Evolutionary conservation across 2,113 vertebrate species (phyloP), one percentile per base, ranked within the genome.

Genomic region (Lepisosteus osseus): DNA sequence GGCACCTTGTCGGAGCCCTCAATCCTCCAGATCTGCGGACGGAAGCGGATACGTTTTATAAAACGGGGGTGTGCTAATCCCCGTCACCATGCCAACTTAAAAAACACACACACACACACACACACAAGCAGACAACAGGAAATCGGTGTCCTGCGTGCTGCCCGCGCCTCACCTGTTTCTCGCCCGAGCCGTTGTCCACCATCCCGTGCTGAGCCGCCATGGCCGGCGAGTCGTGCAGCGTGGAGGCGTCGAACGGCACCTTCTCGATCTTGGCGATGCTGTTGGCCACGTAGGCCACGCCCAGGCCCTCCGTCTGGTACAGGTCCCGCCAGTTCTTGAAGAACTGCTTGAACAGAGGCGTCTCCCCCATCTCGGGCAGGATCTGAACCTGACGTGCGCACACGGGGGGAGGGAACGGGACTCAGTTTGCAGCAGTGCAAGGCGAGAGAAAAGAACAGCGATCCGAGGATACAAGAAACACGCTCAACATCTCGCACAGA

Each of bases 201-300:
- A 99, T 99, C 67, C 95, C 92, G 0, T 99, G 96, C 87, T 99
- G 97, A 56, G 97, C 97, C 0, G 97, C 96, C 97, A 99, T 99
- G 79, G 95, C 90, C 0, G 85, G 69, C 6, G 95, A 96, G 5
- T 92, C 92, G 77, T 99, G 97, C 70, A 99, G 89, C 0, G 83
- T 90, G 83, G 96, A 81, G 0, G 91, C 96, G 0, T 99, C 96
- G 0, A 99, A 99, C 0, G 93, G 85, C 41, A 99, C 93, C 51
- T 95, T 94, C 83, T 96, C 90, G 0, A 99, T 95, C 43, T 92
- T 95, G 87, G 97, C 97, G 6, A 99, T 88, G 54, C 94, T 93
- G 82, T 96, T 95, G 67, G 96, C 92, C 65, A 98, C 77, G 13
- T 99, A 96, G 56, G 91, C 86, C 77, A 95, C 72, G 2, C 97